Evolutionary conservation across 2,888 invertebrate genomes (phyloP), one percentile per base, ranked within the genome.

Genomic region (Philereme vetulata): DNA sequence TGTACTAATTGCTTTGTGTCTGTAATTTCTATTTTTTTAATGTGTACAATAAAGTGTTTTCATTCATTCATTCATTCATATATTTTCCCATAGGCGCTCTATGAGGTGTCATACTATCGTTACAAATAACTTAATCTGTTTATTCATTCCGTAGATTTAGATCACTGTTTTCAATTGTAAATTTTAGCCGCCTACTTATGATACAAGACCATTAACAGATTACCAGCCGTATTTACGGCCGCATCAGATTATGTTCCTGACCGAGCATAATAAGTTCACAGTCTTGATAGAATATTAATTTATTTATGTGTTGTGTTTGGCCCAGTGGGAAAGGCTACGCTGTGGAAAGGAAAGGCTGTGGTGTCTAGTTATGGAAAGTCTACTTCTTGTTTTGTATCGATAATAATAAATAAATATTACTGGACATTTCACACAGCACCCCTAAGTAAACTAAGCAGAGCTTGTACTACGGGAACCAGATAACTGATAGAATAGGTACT

Each of bases 261-360:
- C 72, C 62, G 59, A 76, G 81, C 77, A 81, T 82, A 81, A 86
- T 83, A 80, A 84, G 83, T 85, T 82, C 84, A 78, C 76, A 71
- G 84, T 84, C 85, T 82, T 80, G 78, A 79, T 81, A 74, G 84
- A 82, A 82, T 83, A 82, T 76, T 81, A 81, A 86, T 85, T 79
- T 76, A 47, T 56, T 34, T 9, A 9, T 32, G 49, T 44, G 4
- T 6, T 1, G 0, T 6, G 21, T 2, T 21, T 8, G 7, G 38
- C 38, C 38, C 38, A 38, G 38, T 38, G 38, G 38, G 38, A 38
- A 38, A 6, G 8, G 38, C 7, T 38, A 8, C 7, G 5, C 36
- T 5, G 4, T 35, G 5, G 4, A 5, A 35, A 5, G 4, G 4
- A 35, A 36, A 36, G 4, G 5, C 36, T 8, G 36, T 4, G 36